These are phyloP conservation scores for Dasyurus viverrinus DNA, from an alignment of 2,113 vertebrate species.

Conservation along the genomic window DNA sequence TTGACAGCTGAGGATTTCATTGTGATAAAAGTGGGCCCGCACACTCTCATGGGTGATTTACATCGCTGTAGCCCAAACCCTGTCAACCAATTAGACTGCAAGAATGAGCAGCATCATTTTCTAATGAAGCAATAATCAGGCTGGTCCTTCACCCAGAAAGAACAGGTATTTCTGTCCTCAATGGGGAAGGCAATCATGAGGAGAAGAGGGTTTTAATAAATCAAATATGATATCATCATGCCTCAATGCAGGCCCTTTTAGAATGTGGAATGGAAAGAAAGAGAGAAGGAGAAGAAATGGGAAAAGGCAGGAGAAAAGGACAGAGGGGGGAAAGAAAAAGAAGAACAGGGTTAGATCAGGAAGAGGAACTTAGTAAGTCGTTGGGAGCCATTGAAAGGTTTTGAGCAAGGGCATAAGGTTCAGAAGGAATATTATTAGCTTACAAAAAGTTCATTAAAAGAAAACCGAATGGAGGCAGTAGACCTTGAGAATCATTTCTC, in stretches of 20 bases:
- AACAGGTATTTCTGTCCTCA: constrained; percentile 64
- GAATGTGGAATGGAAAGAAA: constrained; percentile 14
- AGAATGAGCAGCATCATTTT: constrained; percentile 59
- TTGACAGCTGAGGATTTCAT: constrained; percentile 67
- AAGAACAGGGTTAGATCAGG: background rate
- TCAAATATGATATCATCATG: constrained; percentile 48
- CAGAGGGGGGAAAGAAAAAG: background rate
- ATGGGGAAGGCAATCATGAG: constrained; percentile 54
- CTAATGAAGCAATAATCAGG: constrained; percentile 73
- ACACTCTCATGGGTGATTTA: constrained; percentile 47
- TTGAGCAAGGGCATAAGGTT: background rate
- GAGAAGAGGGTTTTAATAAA: constrained; percentile 65
- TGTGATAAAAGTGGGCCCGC: constrained; percentile 44
- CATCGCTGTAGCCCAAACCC: constrained; percentile 62
- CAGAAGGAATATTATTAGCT: background rate
- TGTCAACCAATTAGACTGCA: constrained; percentile 71
- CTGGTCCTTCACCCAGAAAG: constrained; percentile 74
- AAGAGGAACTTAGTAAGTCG: background rate
- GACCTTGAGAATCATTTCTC: background rate
- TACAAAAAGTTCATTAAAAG: background rate
- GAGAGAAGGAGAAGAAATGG: background rate
- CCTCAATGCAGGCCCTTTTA: constrained; percentile 37
- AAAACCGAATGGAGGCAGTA: background rate
- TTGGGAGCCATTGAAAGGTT: background rate
- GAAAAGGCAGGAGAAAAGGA: background rate